Base-by-base conservation (phyloP, 2,113 vertebrate genomes). In the Platysternon megacephalum region DNA sequence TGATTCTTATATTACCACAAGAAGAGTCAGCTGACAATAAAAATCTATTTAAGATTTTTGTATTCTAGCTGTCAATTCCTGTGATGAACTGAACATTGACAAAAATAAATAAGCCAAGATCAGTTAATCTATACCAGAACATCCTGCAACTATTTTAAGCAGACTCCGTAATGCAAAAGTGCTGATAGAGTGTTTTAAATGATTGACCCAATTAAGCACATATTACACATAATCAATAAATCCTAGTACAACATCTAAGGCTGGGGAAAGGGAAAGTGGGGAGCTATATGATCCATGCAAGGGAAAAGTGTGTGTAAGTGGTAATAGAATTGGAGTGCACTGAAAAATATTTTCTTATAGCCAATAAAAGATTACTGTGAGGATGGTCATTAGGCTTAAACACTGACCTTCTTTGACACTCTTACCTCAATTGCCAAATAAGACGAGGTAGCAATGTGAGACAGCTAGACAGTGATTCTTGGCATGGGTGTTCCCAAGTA, bases 61-160 rank as follows among this genome's bases (percentile, higher is more conserved):
- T 52, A 89, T 81, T 19, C 87, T 91, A 91, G 85, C 49, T 79
- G 61, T 88, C 87, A 93, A 32, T 72, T 95, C 16, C 55, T 58
- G 11, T 79, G 95, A 95, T 35, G 87, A 97, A 97, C 52, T 29
- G 81, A 97, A 85, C 56, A 42, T 90, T 93, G 85, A 95, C 58
- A 91, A 95, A 91, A 82, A 93, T 91, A 82, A 46, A 94, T 95
- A 93, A 12, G 29, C 55, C 53, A 65, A 53, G 86, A 95, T 13
- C 4, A 95, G 78, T 88, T 96, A 96, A 96, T 92, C 91, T n/a
- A 17, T 89, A 88, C 95, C 91, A 95, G 82, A 97, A 96, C 87
- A 96, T 88, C 84, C 51, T 21, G 91, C 58, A 92, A 96, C 72
- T 96, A 85, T 89, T 93, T 96, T 80, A 93, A 95, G 92, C 4